Evolutionary conservation across 2,113 vertebrate species (phyloP), one percentile per base, ranked within the genome.

Genomic region (Cebus imitator): DNA sequence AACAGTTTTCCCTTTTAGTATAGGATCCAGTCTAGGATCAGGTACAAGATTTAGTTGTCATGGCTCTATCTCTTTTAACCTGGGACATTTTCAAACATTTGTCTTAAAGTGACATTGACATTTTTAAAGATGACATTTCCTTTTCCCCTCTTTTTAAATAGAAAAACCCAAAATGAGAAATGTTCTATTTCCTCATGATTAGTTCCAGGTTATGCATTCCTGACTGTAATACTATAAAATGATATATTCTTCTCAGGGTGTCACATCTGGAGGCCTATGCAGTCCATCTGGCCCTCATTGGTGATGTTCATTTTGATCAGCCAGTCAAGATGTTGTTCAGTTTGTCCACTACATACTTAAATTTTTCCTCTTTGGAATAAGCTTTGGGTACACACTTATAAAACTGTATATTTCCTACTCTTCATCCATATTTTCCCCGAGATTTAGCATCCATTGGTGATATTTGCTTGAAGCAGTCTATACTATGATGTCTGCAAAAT

Each of bases 21-120:
- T 43, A 64, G n/a, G 32, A 94, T 91, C 37, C 37, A 80, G 8
- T 91, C 48, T 76, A 80, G 20, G 48, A 68, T 89, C 35, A 57
- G 64, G 27, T 82, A 78, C 66, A 66, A 79, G n/a, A 30, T 52
- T 64, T 78, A 64, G 82, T 81, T 94, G 16, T 91, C 30, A 55
- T 78, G 43, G 37, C 58, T 94, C 6, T 92, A 3, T 96, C 14
- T 72, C 40, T 30, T 90, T 92, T 94, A 81, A 92, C 18, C 23
- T 78, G n/a, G 61, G 37, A 66, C 57, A 61, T 78, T 90, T 90
- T 90, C 85, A 90, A 90, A 48, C 85, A n/a, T 95, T 92, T 90
- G 58, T 82, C 64, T 94, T 87, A 76, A 64, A 92, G 89, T 68
- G 72, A 90, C n/a, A 70, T 50, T 52, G 48, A 30, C 13, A 48